Percentiles rank a stretch among this genome's conserved stretches.
Conservation (phyloP, 1,140 invertebrate genomes). For the Bombus pascuorum region DNA sequence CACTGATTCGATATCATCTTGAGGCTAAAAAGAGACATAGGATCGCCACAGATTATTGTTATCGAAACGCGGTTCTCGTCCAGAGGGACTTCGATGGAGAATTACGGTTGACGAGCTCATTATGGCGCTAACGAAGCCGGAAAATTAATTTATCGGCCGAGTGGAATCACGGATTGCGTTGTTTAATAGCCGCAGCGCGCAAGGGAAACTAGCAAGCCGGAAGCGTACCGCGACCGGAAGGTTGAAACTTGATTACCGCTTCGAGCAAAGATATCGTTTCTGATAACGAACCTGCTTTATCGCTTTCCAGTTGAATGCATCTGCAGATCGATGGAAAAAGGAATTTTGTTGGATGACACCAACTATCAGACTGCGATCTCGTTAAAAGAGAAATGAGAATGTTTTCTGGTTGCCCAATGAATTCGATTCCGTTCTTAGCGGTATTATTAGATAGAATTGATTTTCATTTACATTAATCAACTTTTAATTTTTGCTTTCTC, state of each 20-base stretch:
- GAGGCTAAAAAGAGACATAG: background rate
- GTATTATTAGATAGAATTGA: background rate
- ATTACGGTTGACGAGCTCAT: conserved; percentile 64
- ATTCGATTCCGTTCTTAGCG: background rate
- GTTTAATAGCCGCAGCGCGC: conserved; percentile 60
- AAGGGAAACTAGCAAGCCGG: conserved; percentile 55
- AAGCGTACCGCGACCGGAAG: conserved; percentile 53
- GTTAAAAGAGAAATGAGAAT: no score
- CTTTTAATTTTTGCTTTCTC: background rate
- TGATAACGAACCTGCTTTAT: conserved; percentile 59
- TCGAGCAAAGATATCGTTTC: conserved; percentile 51
- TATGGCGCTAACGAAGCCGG: conserved; percentile 66
- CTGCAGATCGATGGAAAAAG: conserved; percentile 19
- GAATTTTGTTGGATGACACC: background rate
- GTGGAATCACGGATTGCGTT: conserved; percentile 66
- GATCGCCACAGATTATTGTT: background rate
- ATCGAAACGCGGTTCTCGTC: background rate
- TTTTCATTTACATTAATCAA: background rate
- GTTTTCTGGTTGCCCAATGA: background rate
- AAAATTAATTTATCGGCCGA: conserved; percentile 69
- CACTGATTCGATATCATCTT: no score
- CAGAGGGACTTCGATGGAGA: conserved; percentile 22
- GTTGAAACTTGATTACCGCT: conserved; percentile 59
- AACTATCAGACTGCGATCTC: background rate
- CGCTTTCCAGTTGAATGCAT: conserved; percentile 31